Base-by-base conservation (phyloP, 2,888 invertebrate species). In the Catonia carolina region DNA sequence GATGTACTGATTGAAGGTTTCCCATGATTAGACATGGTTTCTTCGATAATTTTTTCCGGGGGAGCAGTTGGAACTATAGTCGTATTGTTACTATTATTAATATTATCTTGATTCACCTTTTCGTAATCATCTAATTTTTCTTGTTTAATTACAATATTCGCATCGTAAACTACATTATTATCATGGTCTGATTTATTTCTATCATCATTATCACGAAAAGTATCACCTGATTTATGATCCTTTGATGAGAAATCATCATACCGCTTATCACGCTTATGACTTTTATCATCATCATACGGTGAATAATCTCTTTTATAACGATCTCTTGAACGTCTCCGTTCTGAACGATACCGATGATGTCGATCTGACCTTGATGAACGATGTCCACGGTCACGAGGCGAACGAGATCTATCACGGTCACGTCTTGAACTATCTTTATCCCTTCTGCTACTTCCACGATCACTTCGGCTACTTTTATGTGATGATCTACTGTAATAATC, bases 201-300 rank as follows among this genome's bases (percentile, higher is more conserved):
- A 6, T 27, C 27, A 27, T 27, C 8, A 27, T 45, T 51, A 22
- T 51, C 56, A 12, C 41, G 41, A 15, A 36, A 22, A 45, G 55
- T 39, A 23, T 48, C 41, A 33, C 39, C 50, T 15, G 15, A 31
- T 22, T 23, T 56, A 33, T 49, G 37, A 33, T 56, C 56, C 36
- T 45, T 56, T 18, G 50, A 56, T n/a, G n/a, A n/a, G n/a, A n/a
- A n/a, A 15, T 45, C 51, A 45, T 56, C 56, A 12, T 45, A 42
- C 14, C 27, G 41, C 33, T 36, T 56, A 51, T 15, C 39, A 23
- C 35, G 42, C n/a, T 36, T 41, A 12, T 50, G 36, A 4, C 8
- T 27, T 6, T 27, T 27, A 27, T 8, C 27, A 27, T 27, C 27
- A 27, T 27, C 27, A 8, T 27, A 27, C 4, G 27, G 27, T 45